Evolutionary conservation across 2,797 vertebrate species (phyloP).

Genomic region (Prunella strophiata): DNA sequence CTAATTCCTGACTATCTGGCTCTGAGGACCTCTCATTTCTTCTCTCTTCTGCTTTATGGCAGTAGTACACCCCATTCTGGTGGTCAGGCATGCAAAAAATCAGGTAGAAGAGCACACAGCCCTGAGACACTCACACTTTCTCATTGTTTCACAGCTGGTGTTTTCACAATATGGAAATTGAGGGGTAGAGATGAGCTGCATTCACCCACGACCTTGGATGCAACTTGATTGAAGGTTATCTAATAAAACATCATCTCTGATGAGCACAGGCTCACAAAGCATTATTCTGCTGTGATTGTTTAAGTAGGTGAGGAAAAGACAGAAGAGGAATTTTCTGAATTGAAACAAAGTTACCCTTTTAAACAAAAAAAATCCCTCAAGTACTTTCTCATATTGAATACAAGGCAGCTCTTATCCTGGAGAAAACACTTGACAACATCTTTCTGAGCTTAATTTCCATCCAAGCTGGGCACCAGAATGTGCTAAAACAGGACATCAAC

Average conservation of each 20-base stretch:
- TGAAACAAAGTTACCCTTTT: background rate
- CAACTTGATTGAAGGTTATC: background rate
- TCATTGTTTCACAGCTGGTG: background rate
- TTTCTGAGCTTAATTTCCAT: background rate
- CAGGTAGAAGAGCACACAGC: background rate
- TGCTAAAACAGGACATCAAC: background rate
- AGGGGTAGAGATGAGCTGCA: background rate
- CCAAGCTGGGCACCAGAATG: accelerated
- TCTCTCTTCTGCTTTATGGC: background rate
- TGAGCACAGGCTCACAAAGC: background rate
- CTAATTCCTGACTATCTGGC: background rate
- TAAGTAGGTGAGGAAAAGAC: background rate
- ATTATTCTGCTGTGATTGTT: background rate
- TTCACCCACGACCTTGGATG: background rate
- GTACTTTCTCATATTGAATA: background rate
- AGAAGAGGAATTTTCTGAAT: background rate
- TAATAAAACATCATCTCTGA: background rate
- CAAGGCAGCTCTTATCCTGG: accelerated
- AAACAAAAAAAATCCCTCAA: background rate
- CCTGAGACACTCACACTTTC: background rate
- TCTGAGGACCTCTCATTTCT: background rate
- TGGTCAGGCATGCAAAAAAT: background rate
- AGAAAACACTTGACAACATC: background rate
- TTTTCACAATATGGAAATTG: background rate
- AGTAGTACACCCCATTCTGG: background rate